Conservation (phyloP, 2,888 invertebrate species). For the Dexiosoma caninum region DNA sequence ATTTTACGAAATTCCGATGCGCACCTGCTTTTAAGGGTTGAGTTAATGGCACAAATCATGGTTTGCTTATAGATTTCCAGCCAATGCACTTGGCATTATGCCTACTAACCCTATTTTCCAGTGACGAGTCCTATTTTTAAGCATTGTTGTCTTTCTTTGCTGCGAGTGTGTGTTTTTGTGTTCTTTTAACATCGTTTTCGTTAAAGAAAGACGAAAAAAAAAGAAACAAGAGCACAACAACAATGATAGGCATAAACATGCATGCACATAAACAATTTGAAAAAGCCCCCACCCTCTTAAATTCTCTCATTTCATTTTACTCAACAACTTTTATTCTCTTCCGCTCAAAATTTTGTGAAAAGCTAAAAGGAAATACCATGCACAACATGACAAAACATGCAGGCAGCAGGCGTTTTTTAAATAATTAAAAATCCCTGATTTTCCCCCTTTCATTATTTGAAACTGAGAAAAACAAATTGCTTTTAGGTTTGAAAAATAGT, state of each 20-base stretch:
- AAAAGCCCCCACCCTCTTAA: constrained; percentile 45
- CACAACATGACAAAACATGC: background rate
- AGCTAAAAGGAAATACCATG: constrained; percentile 9
- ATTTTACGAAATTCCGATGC: background rate
- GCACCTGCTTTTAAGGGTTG: constrained; percentile 69
- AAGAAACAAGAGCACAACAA: too few relatives aligned
- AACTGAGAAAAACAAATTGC: background rate
- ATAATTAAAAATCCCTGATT: constrained; percentile 1
- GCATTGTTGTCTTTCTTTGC: constrained; percentile 41
- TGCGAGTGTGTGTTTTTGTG: background rate
- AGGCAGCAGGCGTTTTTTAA: constrained; percentile 3
- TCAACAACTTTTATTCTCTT: background rate
- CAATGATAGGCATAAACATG: constrained; percentile 45
- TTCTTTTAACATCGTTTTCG: constrained; percentile 34
- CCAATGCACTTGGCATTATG: constrained; percentile 78
- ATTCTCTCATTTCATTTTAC: background rate
- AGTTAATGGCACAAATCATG: constrained; percentile 64
- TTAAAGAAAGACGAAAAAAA: constrained; percentile 13
- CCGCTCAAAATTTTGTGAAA: constrained; percentile 12
- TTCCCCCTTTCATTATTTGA: background rate
- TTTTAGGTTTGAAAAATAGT: constrained; percentile 9
- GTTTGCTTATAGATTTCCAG: constrained; percentile 67
- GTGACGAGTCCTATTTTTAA: constrained; percentile 76
- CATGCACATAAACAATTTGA: constrained; percentile 40
- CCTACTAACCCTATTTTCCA: constrained; percentile 78